Percentiles rank a stretch among this genome's conserved stretches.
Conservation (phyloP, 2,113 vertebrate genomes). For the Pardalotus punctatus region DNA sequence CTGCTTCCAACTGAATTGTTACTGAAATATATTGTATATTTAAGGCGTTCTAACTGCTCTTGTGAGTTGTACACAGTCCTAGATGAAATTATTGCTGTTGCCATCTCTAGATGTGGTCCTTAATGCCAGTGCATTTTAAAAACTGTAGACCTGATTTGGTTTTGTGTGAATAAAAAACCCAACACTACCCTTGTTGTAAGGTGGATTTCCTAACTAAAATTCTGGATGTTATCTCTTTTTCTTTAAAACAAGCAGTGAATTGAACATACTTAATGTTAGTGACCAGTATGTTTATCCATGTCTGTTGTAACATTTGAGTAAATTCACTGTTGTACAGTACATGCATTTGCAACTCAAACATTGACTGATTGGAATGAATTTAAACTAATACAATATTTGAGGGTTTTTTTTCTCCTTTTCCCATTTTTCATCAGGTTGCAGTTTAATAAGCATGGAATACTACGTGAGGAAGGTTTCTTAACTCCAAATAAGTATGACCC, state of each 20-base stretch:
- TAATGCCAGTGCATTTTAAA: neutral
- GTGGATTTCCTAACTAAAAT: neutral
- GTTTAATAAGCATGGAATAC: constrained; percentile 79
- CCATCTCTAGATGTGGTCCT: neutral
- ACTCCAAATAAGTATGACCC: constrained; percentile 78
- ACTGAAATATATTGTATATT: neutral
- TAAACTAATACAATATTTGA: neutral
- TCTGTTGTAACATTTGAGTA: neutral
- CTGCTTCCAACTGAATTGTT: neutral
- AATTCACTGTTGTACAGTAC: neutral
- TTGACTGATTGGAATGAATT: neutral
- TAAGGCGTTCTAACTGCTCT: neutral
- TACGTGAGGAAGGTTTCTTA: constrained; percentile 80
- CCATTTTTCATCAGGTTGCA: constrained; percentile 62
- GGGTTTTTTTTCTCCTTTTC: neutral
- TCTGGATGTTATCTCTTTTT: neutral
- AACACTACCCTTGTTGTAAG: neutral
- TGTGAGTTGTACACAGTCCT: neutral
- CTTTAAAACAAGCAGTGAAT: neutral
- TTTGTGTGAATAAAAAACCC: neutral
- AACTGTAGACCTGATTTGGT: neutral
- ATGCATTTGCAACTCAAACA: neutral
- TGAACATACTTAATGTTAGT: neutral
- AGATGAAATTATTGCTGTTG: neutral
- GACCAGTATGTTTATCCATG: neutral